phyloP scores from a whole-genome alignment of 2,113 vertebrate species.

The Ageneiosus marmoratus region DNA sequence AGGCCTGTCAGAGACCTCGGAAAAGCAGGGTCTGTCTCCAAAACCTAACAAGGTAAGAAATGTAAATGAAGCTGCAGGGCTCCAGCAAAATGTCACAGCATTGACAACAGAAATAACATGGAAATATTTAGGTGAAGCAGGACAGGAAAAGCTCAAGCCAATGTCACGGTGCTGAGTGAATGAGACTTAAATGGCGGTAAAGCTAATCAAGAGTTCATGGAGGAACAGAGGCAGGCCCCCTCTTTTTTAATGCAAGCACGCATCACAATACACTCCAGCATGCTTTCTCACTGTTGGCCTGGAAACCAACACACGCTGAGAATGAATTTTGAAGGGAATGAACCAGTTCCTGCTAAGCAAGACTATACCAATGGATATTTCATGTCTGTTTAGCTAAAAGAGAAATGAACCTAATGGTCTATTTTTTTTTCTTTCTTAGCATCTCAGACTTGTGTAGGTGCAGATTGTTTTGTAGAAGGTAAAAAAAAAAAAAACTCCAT shows the following conservation, averaged over 20 bases:
- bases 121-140: constrained; percentile 16
- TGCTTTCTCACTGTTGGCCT: constrained; percentile 72
- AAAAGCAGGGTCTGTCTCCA: constrained; percentile 12
- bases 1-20: constrained; percentile 4
- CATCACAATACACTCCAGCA: constrained; percentile 72
- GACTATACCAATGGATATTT: constrained; percentile 1
- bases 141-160: neutral
- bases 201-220: constrained; percentile 33
- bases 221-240: constrained; percentile 55
- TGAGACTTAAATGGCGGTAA: neutral
- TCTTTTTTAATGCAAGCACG: constrained; percentile 75
- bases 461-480: neutral
- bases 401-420: neutral
- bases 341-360: constrained; percentile 29
- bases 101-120: neutral
- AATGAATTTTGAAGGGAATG: constrained; percentile 59
- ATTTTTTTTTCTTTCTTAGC: neutral
- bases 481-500: neutral
- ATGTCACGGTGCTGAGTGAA: neutral
- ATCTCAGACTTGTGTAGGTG: neutral
- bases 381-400: neutral
- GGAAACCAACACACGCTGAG: constrained; percentile 73
- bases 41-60: constrained; percentile 18
- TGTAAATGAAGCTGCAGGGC: constrained; percentile 22
- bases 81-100: constrained; percentile 14